Percentiles rank a stretch among this genome's conserved stretches.
Conservation (phyloP, 2,113 vertebrate genomes). For the Drymodes brunneopygia region DNA sequence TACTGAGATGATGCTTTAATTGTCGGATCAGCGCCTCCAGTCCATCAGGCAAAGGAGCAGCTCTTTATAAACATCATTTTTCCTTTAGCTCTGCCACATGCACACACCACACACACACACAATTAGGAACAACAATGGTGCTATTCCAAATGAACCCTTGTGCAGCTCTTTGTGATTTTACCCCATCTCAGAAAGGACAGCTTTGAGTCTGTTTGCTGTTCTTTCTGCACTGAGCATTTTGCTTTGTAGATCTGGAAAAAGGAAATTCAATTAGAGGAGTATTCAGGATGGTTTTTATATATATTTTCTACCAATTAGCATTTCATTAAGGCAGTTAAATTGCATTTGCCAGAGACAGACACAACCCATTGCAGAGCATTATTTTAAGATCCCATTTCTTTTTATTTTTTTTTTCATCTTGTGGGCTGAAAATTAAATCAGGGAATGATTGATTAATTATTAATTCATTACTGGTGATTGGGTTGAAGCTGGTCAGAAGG, state of each 20-base stretch:
- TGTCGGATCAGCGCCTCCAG: conserved; percentile 54
- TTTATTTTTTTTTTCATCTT: not conserved
- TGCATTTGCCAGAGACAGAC: conserved; percentile 67
- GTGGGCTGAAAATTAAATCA: conserved; percentile 57
- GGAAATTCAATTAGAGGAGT: conserved; percentile 58
- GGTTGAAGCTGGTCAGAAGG: not conserved
- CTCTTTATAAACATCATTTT: conserved; percentile 21
- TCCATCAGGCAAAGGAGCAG: conserved; percentile 48
- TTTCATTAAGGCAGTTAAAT: conserved; percentile 74
- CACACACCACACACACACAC: not conserved
- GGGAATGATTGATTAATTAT: conserved; percentile 58
- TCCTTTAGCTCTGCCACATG: not conserved
- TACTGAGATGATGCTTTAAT: conserved; percentile 56
- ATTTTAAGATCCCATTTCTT: conserved; percentile 56
- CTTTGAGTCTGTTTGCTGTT: conserved; percentile 22
- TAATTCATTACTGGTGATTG: conserved; percentile 39
- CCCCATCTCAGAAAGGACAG: not conserved
- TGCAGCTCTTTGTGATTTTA: not conserved
- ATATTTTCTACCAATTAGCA: conserved; percentile 71
- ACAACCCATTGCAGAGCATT: conserved; percentile 48
- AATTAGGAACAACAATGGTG: conserved; percentile 6
- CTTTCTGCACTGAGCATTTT: not conserved
- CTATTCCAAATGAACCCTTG: not conserved
- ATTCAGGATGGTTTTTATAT: conserved; percentile 55
- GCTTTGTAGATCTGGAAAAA: conserved; percentile 24